Conservation (phyloP, 2,113 vertebrate species). For the Hippocampus comes region DNA sequence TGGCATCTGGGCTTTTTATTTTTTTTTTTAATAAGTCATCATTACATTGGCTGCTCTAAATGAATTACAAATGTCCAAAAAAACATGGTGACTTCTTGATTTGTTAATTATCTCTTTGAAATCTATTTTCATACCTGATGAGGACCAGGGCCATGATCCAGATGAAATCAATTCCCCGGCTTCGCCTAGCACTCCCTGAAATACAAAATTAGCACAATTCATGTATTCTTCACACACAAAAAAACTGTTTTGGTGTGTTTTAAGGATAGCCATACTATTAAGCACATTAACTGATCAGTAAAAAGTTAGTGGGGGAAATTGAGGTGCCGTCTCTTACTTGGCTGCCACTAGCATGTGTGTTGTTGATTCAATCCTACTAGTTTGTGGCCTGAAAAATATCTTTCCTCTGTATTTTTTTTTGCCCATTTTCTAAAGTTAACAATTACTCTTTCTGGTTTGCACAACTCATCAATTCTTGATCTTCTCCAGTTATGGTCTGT, state of each 20-base stretch:
- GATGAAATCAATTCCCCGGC: conserved; percentile 55
- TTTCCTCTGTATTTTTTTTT: too few species aligned
- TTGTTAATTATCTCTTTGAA: background rate
- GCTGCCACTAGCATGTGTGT: too few species aligned
- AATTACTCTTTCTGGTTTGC: too few species aligned
- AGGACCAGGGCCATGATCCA: conserved; percentile 5
- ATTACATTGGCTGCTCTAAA: background rate
- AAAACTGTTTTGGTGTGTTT: background rate
- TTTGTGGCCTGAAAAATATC: too few species aligned
- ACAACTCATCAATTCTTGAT: too few species aligned
- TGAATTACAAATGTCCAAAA: background rate
- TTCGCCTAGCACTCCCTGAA: conserved; percentile 60
- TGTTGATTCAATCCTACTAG: too few species aligned
- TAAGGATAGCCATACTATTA: background rate
- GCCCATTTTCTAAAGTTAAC: too few species aligned
- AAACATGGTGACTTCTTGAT: background rate
- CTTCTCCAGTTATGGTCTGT: too few species aligned
- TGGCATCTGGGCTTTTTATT: background rate
- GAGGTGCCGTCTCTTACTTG: too few species aligned
- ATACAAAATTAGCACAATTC: conserved; percentile 20
- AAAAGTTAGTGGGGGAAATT: background rate
- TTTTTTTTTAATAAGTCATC: background rate
- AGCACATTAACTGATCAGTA: background rate
- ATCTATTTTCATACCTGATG: conserved; percentile 37
- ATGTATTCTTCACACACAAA: background rate